Conservation (phyloP, 1,140 invertebrate species). For the Whitmania pigra region DNA sequence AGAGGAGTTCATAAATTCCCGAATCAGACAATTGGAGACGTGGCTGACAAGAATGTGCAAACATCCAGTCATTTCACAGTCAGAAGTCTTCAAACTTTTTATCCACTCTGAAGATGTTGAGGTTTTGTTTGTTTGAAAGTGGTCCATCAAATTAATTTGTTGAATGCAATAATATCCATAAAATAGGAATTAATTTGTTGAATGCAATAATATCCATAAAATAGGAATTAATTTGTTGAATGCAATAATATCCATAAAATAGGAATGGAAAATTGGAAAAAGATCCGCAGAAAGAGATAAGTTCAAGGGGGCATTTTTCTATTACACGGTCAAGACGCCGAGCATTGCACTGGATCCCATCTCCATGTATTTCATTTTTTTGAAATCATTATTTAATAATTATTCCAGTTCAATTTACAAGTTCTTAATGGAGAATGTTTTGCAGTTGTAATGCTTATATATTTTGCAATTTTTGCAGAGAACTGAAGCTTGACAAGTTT, state of each 20-base stretch:
- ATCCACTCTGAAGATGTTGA: conserved; percentile 92
- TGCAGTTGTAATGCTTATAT: too few relatives aligned
- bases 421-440: too few relatives aligned
- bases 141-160: background rate
- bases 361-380: conserved; percentile 33
- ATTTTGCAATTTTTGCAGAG: conserved; percentile 37
- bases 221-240: too few relatives aligned
- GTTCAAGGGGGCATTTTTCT: conserved; percentile 77
- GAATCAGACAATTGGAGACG: conserved; percentile 78
- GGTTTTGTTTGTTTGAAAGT: conserved; percentile 29
- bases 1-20: conserved; percentile 85
- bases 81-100: conserved; percentile 88
- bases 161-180: too few relatives aligned
- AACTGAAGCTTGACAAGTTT: conserved; percentile 54
- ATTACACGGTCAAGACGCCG: conserved; percentile 70
- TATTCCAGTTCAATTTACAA: too few relatives aligned
- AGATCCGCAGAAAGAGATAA: conserved; percentile 85
- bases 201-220: too few relatives aligned
- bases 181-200: too few relatives aligned
- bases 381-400: background rate
- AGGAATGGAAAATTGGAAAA: conserved; percentile 88
- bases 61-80: conserved; percentile 81
- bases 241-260: background rate
- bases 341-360: conserved; percentile 51
- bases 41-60: conserved; percentile 90